These are phyloP conservation scores for Drosophila burlai DNA, from an alignment of 1,140 invertebrate genomes.

Conservation along the genomic window DNA sequence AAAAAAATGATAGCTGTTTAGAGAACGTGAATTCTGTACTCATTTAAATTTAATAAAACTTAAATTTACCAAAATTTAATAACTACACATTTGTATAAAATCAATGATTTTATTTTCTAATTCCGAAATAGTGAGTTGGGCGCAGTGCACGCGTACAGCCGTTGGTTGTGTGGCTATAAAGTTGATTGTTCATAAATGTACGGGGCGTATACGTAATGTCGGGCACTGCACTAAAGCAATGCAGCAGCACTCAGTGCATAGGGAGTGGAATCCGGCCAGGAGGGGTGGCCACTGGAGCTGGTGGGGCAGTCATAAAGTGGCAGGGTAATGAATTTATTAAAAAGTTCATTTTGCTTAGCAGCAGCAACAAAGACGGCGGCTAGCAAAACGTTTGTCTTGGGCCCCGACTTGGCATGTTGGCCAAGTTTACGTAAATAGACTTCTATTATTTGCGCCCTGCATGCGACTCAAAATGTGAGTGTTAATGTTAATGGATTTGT, in stretches of 20 bases:
- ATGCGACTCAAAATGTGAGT: slow-evolving; percentile 63
- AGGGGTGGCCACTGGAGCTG: slow-evolving; percentile 1
- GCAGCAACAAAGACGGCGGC: slow-evolving; percentile 15
- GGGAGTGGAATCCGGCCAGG: slow-evolving; percentile 13
- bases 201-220: slow-evolving; percentile 81
- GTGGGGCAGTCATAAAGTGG: slow-evolving; percentile 54
- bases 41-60: background rate
- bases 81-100: background rate
- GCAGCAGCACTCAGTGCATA: slow-evolving; percentile 50
- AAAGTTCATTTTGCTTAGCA: slow-evolving; percentile 63
- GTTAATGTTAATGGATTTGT: slow-evolving; percentile 82
- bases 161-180: slow-evolving; percentile 52
- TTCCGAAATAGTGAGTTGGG: background rate
- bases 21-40: background rate
- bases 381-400: slow-evolving; percentile 50
- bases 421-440: slow-evolving; percentile 74
- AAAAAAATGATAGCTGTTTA: background rate
- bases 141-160: slow-evolving; percentile 8
- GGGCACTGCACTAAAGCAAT: slow-evolving; percentile 66
- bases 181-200: slow-evolving; percentile 82
- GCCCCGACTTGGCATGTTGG: slow-evolving; percentile 63
- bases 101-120: background rate
- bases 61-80: background rate
- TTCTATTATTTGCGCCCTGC: slow-evolving; percentile 63
- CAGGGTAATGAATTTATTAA: slow-evolving; percentile 80